These are phyloP conservation scores for Grammomys dolichurus DNA, from an alignment of 2,113 vertebrate species.

Conservation along the genomic window DNA sequence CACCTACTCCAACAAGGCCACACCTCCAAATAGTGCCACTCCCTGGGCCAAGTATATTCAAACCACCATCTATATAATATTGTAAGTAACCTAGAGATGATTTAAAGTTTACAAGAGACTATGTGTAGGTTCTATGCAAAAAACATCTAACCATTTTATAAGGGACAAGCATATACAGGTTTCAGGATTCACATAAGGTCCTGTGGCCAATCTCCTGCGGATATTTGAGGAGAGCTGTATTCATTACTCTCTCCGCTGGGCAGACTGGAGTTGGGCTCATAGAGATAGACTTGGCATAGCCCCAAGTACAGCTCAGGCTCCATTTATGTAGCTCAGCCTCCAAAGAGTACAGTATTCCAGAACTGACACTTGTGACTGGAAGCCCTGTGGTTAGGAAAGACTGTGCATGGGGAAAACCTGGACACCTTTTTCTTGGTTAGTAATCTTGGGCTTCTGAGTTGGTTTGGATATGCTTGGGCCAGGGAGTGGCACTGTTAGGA, in stretches of 20 bases:
- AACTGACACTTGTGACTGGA: background rate
- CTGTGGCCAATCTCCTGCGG: no score
- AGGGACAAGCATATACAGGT: background rate
- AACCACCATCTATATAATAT: no score
- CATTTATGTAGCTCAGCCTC: background rate
- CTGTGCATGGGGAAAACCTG: background rate
- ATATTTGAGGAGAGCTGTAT: background rate
- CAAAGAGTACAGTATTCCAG: background rate
- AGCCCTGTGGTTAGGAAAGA: background rate
- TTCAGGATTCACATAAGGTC: background rate
- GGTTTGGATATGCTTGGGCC: no score
- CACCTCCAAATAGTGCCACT: no score
- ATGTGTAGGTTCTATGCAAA: background rate
- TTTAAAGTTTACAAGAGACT: background rate
- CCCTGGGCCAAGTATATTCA: no score
- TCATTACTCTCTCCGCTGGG: background rate
- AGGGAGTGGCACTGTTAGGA: no score
- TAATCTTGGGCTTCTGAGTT: background rate
- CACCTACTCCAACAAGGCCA: no score
- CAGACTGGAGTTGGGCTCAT: background rate
- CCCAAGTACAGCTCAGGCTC: background rate
- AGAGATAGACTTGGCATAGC: background rate
- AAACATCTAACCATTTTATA: background rate
- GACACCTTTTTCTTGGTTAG: background rate
- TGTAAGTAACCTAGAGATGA: background rate